Evolutionary conservation across 1,140 invertebrate genomes (phyloP), one percentile per base, ranked within the genome.

Genomic region (Drosophila bifasciata): DNA sequence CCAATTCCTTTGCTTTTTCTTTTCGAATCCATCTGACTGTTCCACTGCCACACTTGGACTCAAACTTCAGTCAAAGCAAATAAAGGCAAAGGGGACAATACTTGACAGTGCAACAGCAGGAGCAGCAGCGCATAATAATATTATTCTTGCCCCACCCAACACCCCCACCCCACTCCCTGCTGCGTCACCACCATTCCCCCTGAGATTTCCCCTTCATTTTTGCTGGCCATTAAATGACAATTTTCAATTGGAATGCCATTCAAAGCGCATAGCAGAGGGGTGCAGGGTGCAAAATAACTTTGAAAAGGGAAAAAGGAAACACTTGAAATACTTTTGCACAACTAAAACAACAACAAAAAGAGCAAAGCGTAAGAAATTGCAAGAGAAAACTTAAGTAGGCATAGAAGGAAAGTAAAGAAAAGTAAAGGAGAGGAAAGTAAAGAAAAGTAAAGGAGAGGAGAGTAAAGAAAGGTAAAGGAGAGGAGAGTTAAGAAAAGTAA

Each of bases 321-420:
- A 66, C 72, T 83, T 75, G 62, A 70, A 79, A 84, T 84, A 60
- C 72, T 80, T 73, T 56, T 32, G 28, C 28, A 11, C 0, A 4
- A 9, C 3, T 25, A 25, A 5, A 25, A 3, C 28, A 13, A 13
- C 1, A 36, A 13, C 11, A 32, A 11, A 36, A 36, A 61, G 43
- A 39, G 61, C 44, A 59, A 67, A 58, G 53, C 28, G 41, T 66
- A 76, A 25, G 61, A 25, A 81, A 64, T 53, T 46, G 57, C 72
- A 75, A 60, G 74, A 67, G n/a, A 62, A 67, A 67, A 74, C 67
- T 74, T 71, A 44, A 61, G 75, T 84, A 84, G 76, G 79, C 79
- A 60, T 72, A 66, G 46, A 43, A 46, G 21, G 52, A 23, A 8
- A 41, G n/a, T n/a, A n/a, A 21, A 11, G 17, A 56, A 67, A 46